Evolutionary conservation across 2,113 vertebrate genomes (phyloP).

Genomic region (Pleuronectes platessa): DNA sequence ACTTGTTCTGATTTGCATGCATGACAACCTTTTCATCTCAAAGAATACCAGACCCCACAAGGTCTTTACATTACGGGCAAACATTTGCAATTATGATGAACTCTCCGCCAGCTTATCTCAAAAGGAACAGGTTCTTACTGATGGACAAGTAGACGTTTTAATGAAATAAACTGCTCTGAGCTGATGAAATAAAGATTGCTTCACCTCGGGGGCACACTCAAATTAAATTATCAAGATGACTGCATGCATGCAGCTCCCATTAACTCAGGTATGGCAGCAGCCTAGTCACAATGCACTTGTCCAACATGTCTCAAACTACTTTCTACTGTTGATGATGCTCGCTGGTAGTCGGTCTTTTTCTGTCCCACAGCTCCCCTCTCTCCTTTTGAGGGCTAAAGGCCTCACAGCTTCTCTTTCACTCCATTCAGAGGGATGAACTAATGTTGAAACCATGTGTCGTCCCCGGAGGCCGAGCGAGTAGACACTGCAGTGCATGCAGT

Average conservation of each 20-base stretch:
- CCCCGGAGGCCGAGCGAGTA: conserved; percentile 80
- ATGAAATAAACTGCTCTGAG: conserved; percentile 80
- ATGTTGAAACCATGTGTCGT: conserved; percentile 87
- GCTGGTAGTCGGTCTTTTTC: background rate
- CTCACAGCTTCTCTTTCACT: conserved; percentile 39
- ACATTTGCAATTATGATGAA: conserved; percentile 85
- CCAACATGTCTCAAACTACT: conserved; percentile 25
- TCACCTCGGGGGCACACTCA: conserved; percentile 78
- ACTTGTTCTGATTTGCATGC: conserved; percentile 77
- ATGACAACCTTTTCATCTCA: conserved; percentile 74
- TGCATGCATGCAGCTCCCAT: conserved; percentile 66
- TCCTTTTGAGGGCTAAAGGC: conserved; percentile 38
- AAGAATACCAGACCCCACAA: conserved; percentile 76
- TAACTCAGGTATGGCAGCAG: conserved; percentile 66
- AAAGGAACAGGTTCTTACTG: conserved; percentile 76
- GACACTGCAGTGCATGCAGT: conserved; percentile 65
- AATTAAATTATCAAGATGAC: conserved; percentile 80
- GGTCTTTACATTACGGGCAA: conserved; percentile 78
- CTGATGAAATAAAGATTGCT: conserved; percentile 81
- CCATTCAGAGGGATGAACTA: conserved; percentile 63
- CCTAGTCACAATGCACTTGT: conserved; percentile 47
- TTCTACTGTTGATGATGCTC: conserved; percentile 6
- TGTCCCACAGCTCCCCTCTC: background rate
- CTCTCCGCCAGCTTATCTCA: conserved; percentile 77
- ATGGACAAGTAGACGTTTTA: conserved; percentile 79